phyloP scores from a whole-genome alignment of 1,140 invertebrate genomes.

The Bombus impatiens region DNA sequence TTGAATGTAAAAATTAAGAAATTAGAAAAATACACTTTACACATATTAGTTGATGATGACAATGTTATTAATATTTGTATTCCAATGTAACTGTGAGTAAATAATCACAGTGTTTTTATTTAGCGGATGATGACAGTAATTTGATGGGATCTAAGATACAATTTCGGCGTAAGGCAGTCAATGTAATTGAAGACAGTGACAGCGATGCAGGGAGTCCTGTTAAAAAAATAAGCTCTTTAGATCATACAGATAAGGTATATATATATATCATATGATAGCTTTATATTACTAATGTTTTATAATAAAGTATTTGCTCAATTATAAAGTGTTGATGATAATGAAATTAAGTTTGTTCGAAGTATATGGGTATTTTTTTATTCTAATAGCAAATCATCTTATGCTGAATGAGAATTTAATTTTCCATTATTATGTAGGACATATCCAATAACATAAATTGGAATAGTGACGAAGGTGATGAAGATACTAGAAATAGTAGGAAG shows the following conservation, averaged over 20 bases:
- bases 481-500: constrained; percentile 60
- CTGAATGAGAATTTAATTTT: constrained; percentile 17
- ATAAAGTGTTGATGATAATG: background rate
- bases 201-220: constrained; percentile 72
- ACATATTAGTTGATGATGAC: background rate
- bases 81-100: background rate
- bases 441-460: constrained; percentile 74
- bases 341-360: background rate
- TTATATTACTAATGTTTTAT: background rate
- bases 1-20: background rate
- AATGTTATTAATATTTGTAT: background rate
- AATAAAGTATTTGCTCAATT: background rate
- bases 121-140: constrained; percentile 77
- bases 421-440: constrained; percentile 67
- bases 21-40: background rate
- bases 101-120: constrained; percentile 43
- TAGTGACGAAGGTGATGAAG: constrained; percentile 68
- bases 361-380: background rate
- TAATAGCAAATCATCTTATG: background rate
- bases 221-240: constrained; percentile 47
- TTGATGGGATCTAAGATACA: constrained; percentile 68
- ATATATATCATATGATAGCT: too few relatives aligned
- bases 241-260: constrained; percentile 13
- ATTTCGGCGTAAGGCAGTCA: constrained; percentile 72
- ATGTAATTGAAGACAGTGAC: constrained; percentile 79